These are phyloP conservation scores for Alviniconcha strummeri DNA, from an alignment of 2,888 invertebrate species.

Conservation along the genomic window DNA sequence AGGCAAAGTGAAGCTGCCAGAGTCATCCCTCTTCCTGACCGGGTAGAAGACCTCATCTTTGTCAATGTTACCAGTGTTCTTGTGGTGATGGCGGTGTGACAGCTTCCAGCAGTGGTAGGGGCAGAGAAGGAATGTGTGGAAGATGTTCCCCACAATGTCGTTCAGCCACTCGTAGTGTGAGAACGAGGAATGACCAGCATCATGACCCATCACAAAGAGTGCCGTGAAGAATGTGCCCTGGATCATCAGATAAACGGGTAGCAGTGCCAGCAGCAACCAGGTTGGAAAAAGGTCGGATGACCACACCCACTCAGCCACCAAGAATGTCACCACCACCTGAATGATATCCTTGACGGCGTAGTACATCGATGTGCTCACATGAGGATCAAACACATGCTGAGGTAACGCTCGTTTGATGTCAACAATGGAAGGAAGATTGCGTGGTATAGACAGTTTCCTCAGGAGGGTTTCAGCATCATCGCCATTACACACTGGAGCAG, in stretches of 20 bases:
- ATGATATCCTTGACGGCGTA: constrained; percentile 61
- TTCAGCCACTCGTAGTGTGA: constrained; percentile 60
- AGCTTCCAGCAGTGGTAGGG: constrained; percentile 70
- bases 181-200: constrained; percentile 69
- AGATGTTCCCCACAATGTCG: constrained; percentile 61
- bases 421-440: constrained; percentile 61
- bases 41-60: constrained; percentile 71
- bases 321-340: constrained; percentile 49
- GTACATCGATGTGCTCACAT: constrained; percentile 56
- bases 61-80: constrained; percentile 68
- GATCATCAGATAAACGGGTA: constrained; percentile 61
- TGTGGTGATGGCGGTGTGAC: constrained; percentile 67
- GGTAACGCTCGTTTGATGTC: constrained; percentile 66
- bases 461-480: constrained; percentile 34
- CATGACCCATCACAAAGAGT: constrained; percentile 68
- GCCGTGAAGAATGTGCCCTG: constrained; percentile 68
- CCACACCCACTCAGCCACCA: constrained; percentile 41
- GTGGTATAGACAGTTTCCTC: constrained; percentile 39
- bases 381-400: constrained; percentile 61
- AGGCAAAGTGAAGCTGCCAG: constrained; percentile 38
- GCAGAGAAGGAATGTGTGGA: constrained; percentile 62
- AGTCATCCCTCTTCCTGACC: constrained; percentile 47
- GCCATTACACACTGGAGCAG: background rate
- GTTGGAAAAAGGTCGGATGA: constrained; percentile 14
- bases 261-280: constrained; percentile 13